phyloP scores from a whole-genome alignment of 2,888 invertebrate genomes.

The Tachina lurida region DNA sequence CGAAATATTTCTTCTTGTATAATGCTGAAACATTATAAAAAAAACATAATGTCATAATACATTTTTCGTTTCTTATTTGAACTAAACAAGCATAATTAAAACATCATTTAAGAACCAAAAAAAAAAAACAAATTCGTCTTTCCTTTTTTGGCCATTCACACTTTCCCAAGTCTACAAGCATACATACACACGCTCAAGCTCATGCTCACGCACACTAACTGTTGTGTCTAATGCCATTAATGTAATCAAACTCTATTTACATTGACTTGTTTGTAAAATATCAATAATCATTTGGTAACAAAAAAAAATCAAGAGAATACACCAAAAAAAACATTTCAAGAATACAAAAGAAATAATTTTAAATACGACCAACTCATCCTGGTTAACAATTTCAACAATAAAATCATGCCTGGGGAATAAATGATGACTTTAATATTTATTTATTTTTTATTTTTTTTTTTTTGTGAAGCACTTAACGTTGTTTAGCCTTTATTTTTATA shows the following conservation, averaged over 20 bases:
- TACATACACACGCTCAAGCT: background rate
- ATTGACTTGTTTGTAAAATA: constrained; percentile 59
- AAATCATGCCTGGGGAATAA: constrained; percentile 55
- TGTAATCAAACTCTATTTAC: constrained; percentile 60
- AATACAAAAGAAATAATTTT: constrained; percentile 48
- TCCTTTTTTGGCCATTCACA: constrained; percentile 26
- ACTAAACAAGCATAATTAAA: constrained; percentile 35
- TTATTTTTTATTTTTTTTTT: constrained; percentile 32
- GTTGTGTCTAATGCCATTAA: constrained; percentile 28
- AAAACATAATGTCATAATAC: constrained; percentile 11
- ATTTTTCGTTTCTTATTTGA: background rate
- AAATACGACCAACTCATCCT: constrained; percentile 52
- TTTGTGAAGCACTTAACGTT: constrained; percentile 58
- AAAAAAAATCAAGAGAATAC: background rate
- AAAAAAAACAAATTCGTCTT: constrained; percentile 1
- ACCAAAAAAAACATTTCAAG: background rate
- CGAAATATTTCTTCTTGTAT: no score
- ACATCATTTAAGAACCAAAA: background rate
- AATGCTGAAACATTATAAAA: background rate
- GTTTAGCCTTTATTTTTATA: constrained; percentile 56
- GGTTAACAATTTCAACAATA: constrained; percentile 59
- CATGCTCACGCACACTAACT: background rate
- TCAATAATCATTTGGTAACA: constrained; percentile 56
- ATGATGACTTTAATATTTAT: constrained; percentile 62
- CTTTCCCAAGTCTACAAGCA: constrained; percentile 15